phyloP scores from a whole-genome alignment of 2,113 vertebrate genomes.

The Oreochromis tanganicae region DNA sequence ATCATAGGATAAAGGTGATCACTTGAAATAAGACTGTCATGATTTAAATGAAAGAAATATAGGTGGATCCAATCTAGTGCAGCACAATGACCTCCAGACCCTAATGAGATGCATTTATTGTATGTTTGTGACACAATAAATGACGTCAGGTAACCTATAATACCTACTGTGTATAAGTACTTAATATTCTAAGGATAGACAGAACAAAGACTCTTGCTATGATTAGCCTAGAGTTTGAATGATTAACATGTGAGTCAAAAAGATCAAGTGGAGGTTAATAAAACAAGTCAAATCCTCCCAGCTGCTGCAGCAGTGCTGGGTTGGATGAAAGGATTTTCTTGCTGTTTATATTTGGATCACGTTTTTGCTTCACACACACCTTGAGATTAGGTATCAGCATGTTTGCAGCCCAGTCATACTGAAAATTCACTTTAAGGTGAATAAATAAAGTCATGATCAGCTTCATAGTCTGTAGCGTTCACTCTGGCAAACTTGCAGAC shows the following conservation, averaged over 20 bases:
- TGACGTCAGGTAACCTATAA: not conserved
- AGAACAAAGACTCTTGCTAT: not conserved
- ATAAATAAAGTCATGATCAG: conserved; percentile 45
- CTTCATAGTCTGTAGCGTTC: not conserved
- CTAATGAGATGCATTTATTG: not conserved
- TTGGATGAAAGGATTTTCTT: conserved; percentile 21
- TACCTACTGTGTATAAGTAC: not conserved
- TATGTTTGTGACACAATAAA: not conserved
- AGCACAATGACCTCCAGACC: not conserved
- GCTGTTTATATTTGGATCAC: conserved; percentile 29
- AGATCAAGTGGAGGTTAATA: conserved; percentile 24
- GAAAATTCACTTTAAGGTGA: conserved; percentile 41
- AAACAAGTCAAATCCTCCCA: not conserved
- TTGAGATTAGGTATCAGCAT: conserved; percentile 21
- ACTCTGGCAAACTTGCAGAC: not conserved
- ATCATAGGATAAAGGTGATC: not conserved
- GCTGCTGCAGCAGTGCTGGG: not conserved
- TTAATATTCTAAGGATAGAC: not conserved
- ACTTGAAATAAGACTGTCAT: not conserved
- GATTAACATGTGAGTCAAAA: not conserved
- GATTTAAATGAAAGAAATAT: not conserved
- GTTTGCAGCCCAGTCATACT: conserved; percentile 37
- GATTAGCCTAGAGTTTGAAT: not conserved
- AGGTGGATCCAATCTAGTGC: not conserved
- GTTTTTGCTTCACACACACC: conserved; percentile 9